Evolutionary conservation across 2,888 invertebrate species (phyloP), one percentile per base, ranked within the genome.

Genomic region (Cheilosia soror): DNA sequence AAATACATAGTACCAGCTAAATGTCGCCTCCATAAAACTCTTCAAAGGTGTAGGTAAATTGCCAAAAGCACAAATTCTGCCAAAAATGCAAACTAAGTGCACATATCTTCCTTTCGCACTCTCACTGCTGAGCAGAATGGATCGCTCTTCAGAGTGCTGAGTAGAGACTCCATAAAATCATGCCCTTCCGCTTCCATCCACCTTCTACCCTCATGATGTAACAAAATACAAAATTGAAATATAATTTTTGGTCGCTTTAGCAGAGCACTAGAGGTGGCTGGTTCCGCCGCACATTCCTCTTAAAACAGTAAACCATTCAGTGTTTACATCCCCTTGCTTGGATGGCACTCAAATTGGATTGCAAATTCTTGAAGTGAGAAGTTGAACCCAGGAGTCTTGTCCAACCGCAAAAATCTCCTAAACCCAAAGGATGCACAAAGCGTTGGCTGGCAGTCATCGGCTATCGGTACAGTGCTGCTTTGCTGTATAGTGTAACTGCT

Each of bases 11-110:
- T 66, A 31, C 75, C 37, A 51, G 58, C 69, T 66, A 79, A 79
- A 84, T 75, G 68, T 51, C 44, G 20, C 44, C 49, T 63, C 42
- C 68, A 68, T 58, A 78, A 73, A 83, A 73, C 37, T 82, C 87
- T 87, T 84, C 87, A 88, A 88, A 88, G 88, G 88, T 88, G 88
- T 87, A 51, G 27, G 88, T 87, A 88, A 88, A 88, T 88, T 89
- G 87, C 88, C 89, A 88, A 88, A 88, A 88, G 88, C 88, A 87
- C 87, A 88, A 88, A 87, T 88, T 83, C 85, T 87, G 80, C 84
- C 88, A 84, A 88, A 88, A 87, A 86, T 86, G 83, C 87, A 80
- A 87, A 83, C 87, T 82, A 87, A 81, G 68, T 81, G 76, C 62
- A 84, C 44, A 72, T 20, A 20, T 65, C 81, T 65, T 20, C 40